Evolutionary conservation across 2,797 vertebrate genomes (phyloP).

Genomic region (Melanotaenia boesemani): DNA sequence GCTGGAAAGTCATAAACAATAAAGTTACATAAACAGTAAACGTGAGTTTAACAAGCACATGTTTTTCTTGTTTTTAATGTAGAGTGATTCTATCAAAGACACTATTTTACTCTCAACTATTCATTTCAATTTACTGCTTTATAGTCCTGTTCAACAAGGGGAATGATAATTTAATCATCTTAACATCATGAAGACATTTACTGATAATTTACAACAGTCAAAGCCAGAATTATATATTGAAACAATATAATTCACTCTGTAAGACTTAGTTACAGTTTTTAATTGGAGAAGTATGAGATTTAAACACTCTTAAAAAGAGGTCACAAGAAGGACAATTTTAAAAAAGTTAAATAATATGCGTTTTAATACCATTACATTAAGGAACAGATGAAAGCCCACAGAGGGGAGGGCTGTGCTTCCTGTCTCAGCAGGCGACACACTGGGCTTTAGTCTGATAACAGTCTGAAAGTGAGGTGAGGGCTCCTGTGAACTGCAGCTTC

Average conservation of each 20-base stretch:
- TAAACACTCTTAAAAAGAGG: background rate
- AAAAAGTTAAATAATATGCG: slow-evolving; percentile 34
- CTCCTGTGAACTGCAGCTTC: slow-evolving; percentile 38
- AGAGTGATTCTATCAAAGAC: no score
- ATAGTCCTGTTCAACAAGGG: no score
- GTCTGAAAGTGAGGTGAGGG: slow-evolving; percentile 48
- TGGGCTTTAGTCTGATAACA: slow-evolving; percentile 67
- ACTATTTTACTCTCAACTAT: no score
- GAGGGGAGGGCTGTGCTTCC: slow-evolving; percentile 37
- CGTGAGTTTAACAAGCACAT: background rate
- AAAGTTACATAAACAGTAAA: background rate
- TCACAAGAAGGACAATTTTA: background rate
- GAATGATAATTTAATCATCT: no score
- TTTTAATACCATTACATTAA: slow-evolving; percentile 24
- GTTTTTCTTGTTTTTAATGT: background rate
- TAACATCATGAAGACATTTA: no score
- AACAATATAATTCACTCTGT: no score
- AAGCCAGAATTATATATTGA: no score
- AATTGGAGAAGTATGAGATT: background rate
- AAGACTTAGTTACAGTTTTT: no score
- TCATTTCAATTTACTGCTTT: no score
- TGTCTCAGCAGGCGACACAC: slow-evolving; percentile 64
- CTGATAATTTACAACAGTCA: no score
- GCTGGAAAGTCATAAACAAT: slow-evolving; percentile 14
- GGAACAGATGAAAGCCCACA: slow-evolving; percentile 60